phyloP scores from a whole-genome alignment of 2,888 invertebrate genomes.

The Drosophila quinaria region DNA sequence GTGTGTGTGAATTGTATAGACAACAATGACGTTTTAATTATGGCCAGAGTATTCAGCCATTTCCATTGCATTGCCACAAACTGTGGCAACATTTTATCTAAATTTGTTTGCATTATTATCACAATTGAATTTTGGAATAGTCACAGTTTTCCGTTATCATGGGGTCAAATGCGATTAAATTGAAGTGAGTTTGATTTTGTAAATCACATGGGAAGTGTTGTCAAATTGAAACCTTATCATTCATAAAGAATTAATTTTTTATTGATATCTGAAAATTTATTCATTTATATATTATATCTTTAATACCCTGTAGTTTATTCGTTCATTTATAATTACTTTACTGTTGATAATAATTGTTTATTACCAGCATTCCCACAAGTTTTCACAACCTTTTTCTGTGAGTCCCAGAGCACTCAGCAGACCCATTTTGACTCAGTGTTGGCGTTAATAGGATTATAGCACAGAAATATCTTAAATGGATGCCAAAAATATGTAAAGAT shows the following conservation, averaged over 20 bases:
- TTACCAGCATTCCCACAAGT: neutral
- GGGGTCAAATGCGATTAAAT: conserved; percentile 17
- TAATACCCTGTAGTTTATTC: neutral
- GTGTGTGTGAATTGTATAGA: conserved; percentile 20
- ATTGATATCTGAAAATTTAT: too few relatives aligned
- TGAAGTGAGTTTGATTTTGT: conserved; percentile 16
- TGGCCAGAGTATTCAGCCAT: conserved; percentile 35
- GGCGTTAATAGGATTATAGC: conserved; percentile 66
- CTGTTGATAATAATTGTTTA: neutral
- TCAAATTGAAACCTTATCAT: conserved; percentile 1
- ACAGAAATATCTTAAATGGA: conserved; percentile 39
- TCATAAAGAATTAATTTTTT: neutral
- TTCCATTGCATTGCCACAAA: conserved; percentile 36
- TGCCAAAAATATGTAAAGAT: conserved; percentile 66
- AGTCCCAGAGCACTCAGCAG: conserved; percentile 2
- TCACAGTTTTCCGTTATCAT: conserved; percentile 20
- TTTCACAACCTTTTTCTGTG: conserved; percentile 11
- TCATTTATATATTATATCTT: too few relatives aligned
- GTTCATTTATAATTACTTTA: neutral
- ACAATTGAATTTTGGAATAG: conserved; percentile 42
- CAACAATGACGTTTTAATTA: conserved; percentile 65
- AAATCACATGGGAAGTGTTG: conserved; percentile 11
- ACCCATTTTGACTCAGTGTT: conserved; percentile 30
- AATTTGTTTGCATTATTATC: conserved; percentile 47
- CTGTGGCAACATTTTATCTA: conserved; percentile 39